Evolutionary conservation across 1,140 invertebrate genomes (phyloP).

Genomic region (Pseudomyrmex gracilis): DNA sequence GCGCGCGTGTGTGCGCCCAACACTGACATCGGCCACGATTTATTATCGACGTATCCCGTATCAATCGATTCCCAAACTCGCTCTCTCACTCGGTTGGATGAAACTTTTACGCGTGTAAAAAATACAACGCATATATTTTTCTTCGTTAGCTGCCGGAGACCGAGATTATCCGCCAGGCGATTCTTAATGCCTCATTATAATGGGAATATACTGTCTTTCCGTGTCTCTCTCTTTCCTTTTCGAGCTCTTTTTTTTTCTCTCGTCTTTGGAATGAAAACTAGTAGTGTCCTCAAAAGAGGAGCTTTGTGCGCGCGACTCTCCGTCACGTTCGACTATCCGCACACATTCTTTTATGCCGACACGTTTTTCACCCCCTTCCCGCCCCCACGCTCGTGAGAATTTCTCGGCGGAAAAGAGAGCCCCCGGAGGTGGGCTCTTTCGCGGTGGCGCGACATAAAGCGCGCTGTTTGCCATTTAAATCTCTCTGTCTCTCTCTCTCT

Average conservation of each 20-base stretch:
- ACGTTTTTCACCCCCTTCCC: conserved; percentile 49
- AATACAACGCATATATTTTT: no score
- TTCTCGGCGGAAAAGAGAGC: conserved; percentile 26
- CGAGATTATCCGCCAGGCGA: background rate
- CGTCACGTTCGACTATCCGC: conserved; percentile 69
- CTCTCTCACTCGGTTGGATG: no score
- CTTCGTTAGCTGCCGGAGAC: background rate
- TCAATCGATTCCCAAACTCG: background rate
- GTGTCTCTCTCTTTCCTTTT: background rate
- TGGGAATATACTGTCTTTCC: conserved; percentile 65
- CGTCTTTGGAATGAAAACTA: conserved; percentile 70
- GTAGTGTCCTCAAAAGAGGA: conserved; percentile 64
- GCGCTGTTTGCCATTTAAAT: conserved; percentile 48
- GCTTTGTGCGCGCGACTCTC: conserved; percentile 65
- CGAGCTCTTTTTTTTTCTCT: conserved; percentile 6
- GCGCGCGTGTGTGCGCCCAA: background rate
- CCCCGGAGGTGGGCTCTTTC: conserved; percentile 25
- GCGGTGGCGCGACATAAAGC: conserved; percentile 27
- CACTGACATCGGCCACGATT: conserved; percentile 39
- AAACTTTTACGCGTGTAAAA: no score
- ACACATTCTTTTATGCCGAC: conserved; percentile 67
- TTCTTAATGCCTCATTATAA: conserved; percentile 37
- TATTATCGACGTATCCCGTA: conserved; percentile 16
- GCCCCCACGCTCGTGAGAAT: conserved; percentile 12
- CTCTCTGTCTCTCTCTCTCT: background rate